Evolutionary conservation across 2,888 invertebrate genomes (phyloP), one percentile per base, ranked within the genome.

Genomic region (Nomada ferruginata): DNA sequence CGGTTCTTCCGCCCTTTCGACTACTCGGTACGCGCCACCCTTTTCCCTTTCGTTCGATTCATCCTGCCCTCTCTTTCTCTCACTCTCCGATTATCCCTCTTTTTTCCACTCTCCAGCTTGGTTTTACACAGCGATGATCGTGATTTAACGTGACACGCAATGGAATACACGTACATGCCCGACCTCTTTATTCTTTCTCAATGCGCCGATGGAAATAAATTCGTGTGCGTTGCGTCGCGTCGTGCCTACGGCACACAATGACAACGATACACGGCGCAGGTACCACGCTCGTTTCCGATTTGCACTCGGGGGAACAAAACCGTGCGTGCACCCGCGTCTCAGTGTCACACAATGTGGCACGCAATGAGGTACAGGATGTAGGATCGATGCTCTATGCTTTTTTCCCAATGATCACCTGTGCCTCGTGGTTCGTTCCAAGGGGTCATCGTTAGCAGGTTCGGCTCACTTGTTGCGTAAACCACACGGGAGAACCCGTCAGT

Each of bases 1-100:
- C 89, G 89, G 89, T 88, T 89, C 91, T 90, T 89, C 89, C 88
- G 89, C 87, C 87, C 87, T 84, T 85, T 87, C 85, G 73, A 79
- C 68, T 74, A 68, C 71, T 80, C 70, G 52, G 53, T 63, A 18
- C 61, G 2, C 53, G 70, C 44, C 78, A 76, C 80, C 85, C 89
- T 88, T 87, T 85, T 89, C 89, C 78, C 86, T 86, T 87, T 83
- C 86, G 70, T 83, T 86, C 63, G 78, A 83, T 78, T 74, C 3
- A 59, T 71, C 68, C 66, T 55, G 20, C 18, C n/a, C 4, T 44
- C n/a, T 7, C 44, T 2, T 20, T n/a, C 23, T 3, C 50, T 10
- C 26, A 15, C 50, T 53, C n/a, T 52, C 42, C 15, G 47, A 47
- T 47, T 47, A 47, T 47, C 47, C 47, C 15, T 47, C 69, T 59